Evolutionary conservation across 2,888 invertebrate species (phyloP).

Genomic region (Seira musarum): DNA sequence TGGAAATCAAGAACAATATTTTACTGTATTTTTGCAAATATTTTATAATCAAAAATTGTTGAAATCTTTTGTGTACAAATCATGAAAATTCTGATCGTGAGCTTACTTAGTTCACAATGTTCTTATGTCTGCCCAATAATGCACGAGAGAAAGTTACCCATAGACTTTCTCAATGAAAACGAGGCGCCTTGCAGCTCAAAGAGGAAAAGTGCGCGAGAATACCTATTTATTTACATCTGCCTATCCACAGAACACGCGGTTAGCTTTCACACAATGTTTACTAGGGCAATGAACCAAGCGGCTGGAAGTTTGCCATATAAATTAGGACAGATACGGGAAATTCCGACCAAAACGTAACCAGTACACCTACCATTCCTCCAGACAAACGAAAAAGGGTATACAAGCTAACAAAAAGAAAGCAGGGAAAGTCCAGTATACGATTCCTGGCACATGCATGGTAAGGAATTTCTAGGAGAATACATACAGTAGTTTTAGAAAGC

Average conservation of each 20-base stretch:
- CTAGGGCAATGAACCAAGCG: slow-evolving; percentile 44
- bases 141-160: neutral
- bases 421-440: neutral
- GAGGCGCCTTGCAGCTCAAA: neutral
- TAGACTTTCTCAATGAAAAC: neutral
- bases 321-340: slow-evolving; percentile 25
- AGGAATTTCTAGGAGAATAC: neutral
- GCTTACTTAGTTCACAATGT: neutral
- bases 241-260: slow-evolving; percentile 42
- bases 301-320: slow-evolving; percentile 9
- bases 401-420: slow-evolving; percentile 1
- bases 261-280: slow-evolving; percentile 4
- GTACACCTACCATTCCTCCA: slow-evolving; percentile 46
- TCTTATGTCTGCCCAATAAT: neutral
- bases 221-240: slow-evolving; percentile 21
- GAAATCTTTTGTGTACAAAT: neutral
- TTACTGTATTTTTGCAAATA: slow-evolving; percentile 15
- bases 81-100: neutral
- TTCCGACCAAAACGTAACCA: slow-evolving; percentile 51
- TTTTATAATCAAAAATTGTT: too few relatives aligned
- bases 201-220: slow-evolving; percentile 10
- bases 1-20: slow-evolving; percentile 15
- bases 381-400: neutral
- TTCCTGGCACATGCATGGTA: neutral
- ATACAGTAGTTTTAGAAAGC: slow-evolving; percentile 11